These are phyloP conservation scores for Hippopotamus amphibius DNA, from an alignment of 2,113 vertebrate genomes.

Conservation along the genomic window DNA sequence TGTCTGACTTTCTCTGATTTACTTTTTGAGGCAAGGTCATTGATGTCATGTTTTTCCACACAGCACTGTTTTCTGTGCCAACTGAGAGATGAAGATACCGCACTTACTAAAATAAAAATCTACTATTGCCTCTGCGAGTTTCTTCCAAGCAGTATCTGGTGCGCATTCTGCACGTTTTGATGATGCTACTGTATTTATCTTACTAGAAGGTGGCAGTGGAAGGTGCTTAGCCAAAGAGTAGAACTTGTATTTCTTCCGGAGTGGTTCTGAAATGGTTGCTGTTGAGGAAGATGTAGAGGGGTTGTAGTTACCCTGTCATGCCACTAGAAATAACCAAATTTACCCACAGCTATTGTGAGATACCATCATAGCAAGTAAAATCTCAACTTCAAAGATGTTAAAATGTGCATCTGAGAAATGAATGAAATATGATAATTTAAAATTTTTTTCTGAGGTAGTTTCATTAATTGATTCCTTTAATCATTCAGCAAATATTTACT, in stretches of 20 bases:
- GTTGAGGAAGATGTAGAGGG: not conserved
- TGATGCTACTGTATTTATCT: not conserved
- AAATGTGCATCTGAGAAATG: not conserved
- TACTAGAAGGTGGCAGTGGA: not conserved
- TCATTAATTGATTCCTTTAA: not conserved
- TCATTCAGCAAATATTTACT: not conserved
- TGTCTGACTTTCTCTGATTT: not conserved
- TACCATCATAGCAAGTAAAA: not conserved
- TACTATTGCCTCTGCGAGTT: not conserved
- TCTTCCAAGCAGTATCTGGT: not conserved
- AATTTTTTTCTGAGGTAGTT: not conserved
- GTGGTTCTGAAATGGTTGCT: not conserved
- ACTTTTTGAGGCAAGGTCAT: not conserved
- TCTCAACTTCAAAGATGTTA: not conserved
- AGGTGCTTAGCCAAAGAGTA: not conserved
- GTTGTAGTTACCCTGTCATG: not conserved
- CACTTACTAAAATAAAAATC: not conserved
- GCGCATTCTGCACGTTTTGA: not conserved
- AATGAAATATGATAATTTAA: not conserved
- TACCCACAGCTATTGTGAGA: not conserved
- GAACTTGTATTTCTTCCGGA: not conserved
- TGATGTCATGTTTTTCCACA: not conserved
- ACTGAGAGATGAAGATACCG: not conserved
- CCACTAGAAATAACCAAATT: not conserved
- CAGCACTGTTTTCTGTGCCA: not conserved